Conservation (phyloP, 2,113 vertebrate species). For the Sceloporus undulatus region DNA sequence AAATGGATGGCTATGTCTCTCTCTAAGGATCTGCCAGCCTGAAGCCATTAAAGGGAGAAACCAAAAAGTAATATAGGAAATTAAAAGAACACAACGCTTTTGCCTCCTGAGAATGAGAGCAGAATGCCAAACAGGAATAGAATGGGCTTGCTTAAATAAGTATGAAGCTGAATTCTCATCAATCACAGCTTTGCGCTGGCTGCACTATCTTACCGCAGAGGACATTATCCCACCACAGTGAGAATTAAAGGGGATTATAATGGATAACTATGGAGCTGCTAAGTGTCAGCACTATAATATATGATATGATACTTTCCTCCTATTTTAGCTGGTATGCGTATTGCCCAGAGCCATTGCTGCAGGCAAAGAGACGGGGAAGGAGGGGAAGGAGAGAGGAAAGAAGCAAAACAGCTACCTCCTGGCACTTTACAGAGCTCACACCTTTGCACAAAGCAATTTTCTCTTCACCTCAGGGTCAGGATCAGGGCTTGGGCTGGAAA, state of each 20-base stretch:
- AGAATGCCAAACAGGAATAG: not conserved
- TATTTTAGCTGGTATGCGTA: not conserved
- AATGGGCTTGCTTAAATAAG: conserved; percentile 25
- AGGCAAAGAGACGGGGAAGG: not conserved
- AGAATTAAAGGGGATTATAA: conserved; percentile 50
- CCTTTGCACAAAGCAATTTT: conserved; percentile 10
- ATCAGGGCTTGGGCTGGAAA: conserved; percentile 21
- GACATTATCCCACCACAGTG: conserved; percentile 21
- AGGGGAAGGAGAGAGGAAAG: not conserved
- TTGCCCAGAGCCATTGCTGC: conserved; percentile 25
- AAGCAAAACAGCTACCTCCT: not conserved
- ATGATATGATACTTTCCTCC: conserved; percentile 9
- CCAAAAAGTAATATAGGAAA: conserved; percentile 15
- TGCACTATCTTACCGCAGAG: not conserved
- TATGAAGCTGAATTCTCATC: conserved; percentile 1
- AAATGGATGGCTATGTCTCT: not conserved
- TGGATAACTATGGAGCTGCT: conserved; percentile 31
- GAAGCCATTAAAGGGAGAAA: not conserved
- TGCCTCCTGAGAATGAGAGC: not conserved
- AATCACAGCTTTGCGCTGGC: conserved; percentile 20
- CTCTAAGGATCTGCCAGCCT: not conserved
- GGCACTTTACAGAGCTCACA: not conserved
- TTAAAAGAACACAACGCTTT: conserved; percentile 5
- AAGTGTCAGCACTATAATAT: conserved; percentile 24
- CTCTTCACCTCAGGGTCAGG: conserved; percentile 2